Percentiles rank a stretch among this genome's conserved stretches.
phyloP scores from a whole-genome alignment of 2,113 vertebrate genomes.

The Notothenia coriiceps region DNA sequence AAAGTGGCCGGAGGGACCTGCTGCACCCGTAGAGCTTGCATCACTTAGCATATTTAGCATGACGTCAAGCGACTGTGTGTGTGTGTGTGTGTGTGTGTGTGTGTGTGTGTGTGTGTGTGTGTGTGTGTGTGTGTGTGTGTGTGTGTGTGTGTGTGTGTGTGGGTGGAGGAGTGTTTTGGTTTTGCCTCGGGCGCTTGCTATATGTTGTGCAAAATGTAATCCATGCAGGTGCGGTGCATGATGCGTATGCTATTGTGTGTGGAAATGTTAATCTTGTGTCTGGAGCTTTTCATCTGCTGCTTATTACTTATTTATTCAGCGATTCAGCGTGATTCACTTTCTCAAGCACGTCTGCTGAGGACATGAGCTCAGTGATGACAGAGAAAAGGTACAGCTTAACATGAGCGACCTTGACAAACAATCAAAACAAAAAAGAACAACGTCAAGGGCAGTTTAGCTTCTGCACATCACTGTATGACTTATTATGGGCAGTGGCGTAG shows the following conservation, averaged over 20 bases:
- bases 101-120: slow-evolving; percentile 31
- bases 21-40: slow-evolving; percentile 56
- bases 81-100: slow-evolving; percentile 32
- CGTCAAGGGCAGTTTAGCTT: neutral
- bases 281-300: slow-evolving; percentile 11
- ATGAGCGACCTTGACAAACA: slow-evolving; percentile 42
- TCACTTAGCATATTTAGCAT: slow-evolving; percentile 73
- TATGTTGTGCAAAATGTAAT: slow-evolving; percentile 31
- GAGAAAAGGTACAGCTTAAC: slow-evolving; percentile 20
- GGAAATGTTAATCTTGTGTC: slow-evolving; percentile 28
- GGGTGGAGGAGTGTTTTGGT: slow-evolving; percentile 28
- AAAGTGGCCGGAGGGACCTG: slow-evolving; percentile 77
- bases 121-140: slow-evolving; percentile 31
- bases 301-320: slow-evolving; percentile 43
- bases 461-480: slow-evolving; percentile 3
- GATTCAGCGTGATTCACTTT: slow-evolving; percentile 13
- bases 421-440: slow-evolving; percentile 22
- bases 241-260: slow-evolving; percentile 31
- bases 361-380: slow-evolving; percentile 28
- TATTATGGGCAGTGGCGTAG: neutral
- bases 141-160: slow-evolving; percentile 33
- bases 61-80: slow-evolving; percentile 34
- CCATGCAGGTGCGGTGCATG: slow-evolving; percentile 31
- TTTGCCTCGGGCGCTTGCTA: neutral
- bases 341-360: neutral